These are phyloP conservation scores for Sycon ciliatum DNA, from an alignment of 37 sponge, comb jelly and placozoan genomes.

Conservation along the genomic window DNA sequence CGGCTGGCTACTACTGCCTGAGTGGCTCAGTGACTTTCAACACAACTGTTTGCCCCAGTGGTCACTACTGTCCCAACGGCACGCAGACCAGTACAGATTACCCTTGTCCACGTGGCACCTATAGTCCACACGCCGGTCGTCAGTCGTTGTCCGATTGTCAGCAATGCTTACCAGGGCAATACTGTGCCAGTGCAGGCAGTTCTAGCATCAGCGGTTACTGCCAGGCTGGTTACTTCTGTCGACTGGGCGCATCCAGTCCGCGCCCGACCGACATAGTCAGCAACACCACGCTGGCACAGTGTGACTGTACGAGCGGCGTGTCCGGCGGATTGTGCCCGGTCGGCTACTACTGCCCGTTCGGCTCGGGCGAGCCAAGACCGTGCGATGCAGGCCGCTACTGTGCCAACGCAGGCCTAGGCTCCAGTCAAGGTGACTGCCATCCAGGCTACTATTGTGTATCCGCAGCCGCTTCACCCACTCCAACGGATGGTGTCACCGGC, in stretches of 20 bases:
- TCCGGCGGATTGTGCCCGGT: neutral
- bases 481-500: slow-evolving; percentile 13
- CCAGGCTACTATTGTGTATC: neutral
- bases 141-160: neutral
- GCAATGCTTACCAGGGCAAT: neutral
- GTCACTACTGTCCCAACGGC: slow-evolving; percentile 29
- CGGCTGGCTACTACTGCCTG: slow-evolving; percentile 31
- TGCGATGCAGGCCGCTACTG: neutral
- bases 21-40: slow-evolving; percentile 1
- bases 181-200: slow-evolving; percentile 12
- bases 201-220: slow-evolving; percentile 2
- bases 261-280: neutral
- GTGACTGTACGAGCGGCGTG: neutral
- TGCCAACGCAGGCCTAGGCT: neutral
- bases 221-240: slow-evolving; percentile 21
- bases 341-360: neutral
- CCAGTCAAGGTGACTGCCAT: neutral
- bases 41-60: slow-evolving; percentile 16
- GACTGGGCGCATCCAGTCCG: slow-evolving; percentile 9
- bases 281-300: neutral
- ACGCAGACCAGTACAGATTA: slow-evolving; percentile 18
- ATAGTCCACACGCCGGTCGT: slow-evolving; percentile 11
- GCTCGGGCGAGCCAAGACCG: neutral
- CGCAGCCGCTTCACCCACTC: neutral
- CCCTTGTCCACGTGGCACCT: slow-evolving; percentile 29